A percentile compares a stretch with the other conserved stretches of the same genome.
Evolutionary conservation across 2,113 vertebrate genomes (phyloP).

Genomic region (Patagioenas fasciata): DNA sequence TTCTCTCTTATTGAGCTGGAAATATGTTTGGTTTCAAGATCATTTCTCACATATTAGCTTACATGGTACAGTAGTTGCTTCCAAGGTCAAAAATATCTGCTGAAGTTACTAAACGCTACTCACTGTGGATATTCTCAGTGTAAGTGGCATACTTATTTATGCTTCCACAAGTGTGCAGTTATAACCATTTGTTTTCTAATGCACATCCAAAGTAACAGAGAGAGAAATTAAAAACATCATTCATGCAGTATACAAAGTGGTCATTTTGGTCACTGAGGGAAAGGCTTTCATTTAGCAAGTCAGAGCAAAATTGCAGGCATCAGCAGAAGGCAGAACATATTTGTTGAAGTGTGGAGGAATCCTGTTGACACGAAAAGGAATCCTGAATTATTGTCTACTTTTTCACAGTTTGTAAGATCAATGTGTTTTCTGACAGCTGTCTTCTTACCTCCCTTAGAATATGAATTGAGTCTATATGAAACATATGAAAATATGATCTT

Average conservation of each 20-base stretch:
- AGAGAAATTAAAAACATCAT: conserved; percentile 66
- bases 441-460: neutral
- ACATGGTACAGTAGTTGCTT: neutral
- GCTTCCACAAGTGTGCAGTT: conserved; percentile 23
- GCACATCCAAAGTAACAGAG: conserved; percentile 6
- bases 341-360: neutral
- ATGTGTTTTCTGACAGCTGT: neutral
- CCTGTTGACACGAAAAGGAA: conserved; percentile 11
- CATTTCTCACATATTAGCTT: neutral
- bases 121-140: neutral
- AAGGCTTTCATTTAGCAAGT: conserved; percentile 38
- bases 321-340: conserved; percentile 30
- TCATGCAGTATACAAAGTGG: conserved; percentile 25
- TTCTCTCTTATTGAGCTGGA: conserved; percentile 1
- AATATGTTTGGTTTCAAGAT: neutral
- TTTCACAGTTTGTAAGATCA: conserved; percentile 1
- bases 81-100: conserved; percentile 16
- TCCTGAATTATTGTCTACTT: neutral
- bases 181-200: conserved; percentile 41
- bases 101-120: neutral
- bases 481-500: neutral
- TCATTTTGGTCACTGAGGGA: conserved; percentile 44
- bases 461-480: neutral
- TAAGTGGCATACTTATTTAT: neutral
- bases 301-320: conserved; percentile 26